These are phyloP conservation scores for Timandra comae DNA, from an alignment of 2,888 invertebrate species.

Conservation along the genomic window DNA sequence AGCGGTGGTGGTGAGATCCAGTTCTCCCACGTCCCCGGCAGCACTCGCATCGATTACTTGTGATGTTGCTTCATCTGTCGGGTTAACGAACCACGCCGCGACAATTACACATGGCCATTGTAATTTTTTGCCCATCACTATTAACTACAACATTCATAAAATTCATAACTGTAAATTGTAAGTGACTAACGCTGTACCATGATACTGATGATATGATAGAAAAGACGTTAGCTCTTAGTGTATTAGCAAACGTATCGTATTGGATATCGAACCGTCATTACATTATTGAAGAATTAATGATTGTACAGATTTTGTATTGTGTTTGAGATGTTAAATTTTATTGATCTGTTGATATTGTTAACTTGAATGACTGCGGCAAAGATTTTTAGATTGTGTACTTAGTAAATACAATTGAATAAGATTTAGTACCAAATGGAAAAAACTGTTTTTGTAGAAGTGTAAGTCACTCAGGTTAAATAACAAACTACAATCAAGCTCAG, in stretches of 20 bases:
- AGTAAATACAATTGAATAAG: no score
- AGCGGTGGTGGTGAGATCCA: conserved; percentile 50
- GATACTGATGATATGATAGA: conserved; percentile 1
- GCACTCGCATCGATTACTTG: conserved; percentile 29
- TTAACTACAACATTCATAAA: conserved; percentile 24
- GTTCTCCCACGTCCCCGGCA: conserved; percentile 63
- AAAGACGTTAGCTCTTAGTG: no score
- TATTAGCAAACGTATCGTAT: conserved; percentile 6
- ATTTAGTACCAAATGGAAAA: no score
- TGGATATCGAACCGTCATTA: conserved; percentile 11
- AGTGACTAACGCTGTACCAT: conserved; percentile 7
- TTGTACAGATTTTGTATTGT: conserved; percentile 13
- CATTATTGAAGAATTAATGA: conserved; percentile 17
- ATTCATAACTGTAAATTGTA: conserved; percentile 27
- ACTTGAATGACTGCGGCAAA: no score
- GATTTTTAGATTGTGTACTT: no score
- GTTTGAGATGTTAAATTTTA: no score
- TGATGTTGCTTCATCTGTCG: conserved; percentile 33
- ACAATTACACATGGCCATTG: conserved; percentile 33
- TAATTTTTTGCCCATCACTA: conserved; percentile 33
- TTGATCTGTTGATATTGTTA: no score
- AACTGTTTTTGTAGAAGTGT: no score
- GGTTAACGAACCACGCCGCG: conserved; percentile 54
- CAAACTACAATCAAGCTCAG: no score
- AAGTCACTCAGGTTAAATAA: no score